Evolutionary conservation across 2,113 vertebrate genomes (phyloP).

Genomic region (Nyctibius bracteatus): DNA sequence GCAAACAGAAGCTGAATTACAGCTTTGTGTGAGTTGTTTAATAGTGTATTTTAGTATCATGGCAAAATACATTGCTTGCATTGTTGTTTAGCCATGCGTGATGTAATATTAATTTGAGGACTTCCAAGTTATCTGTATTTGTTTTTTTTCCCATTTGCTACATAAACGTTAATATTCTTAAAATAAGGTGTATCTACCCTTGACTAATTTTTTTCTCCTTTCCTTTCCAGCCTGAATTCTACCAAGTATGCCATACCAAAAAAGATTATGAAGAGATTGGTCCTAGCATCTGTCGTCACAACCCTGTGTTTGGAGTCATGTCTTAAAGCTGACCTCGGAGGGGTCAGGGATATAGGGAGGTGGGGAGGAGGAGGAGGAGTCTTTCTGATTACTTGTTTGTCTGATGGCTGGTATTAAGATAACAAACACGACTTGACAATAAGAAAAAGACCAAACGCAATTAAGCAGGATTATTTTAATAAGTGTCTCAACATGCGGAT

Average conservation of each 20-base stretch:
- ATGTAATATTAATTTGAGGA: background rate
- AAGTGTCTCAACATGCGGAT: slow-evolving; percentile 79
- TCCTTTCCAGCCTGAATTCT: slow-evolving; percentile 91
- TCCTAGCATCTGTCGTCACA: slow-evolving; percentile 99
- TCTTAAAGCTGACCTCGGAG: slow-evolving; percentile 81
- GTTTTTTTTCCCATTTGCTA: background rate
- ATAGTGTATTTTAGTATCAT: background rate
- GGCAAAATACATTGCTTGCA: background rate
- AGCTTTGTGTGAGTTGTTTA: background rate
- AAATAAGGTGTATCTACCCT: background rate
- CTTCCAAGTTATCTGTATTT: background rate
- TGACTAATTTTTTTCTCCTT: background rate
- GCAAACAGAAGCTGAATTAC: background rate
- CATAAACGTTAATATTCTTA: background rate
- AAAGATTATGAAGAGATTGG: slow-evolving; percentile 99
- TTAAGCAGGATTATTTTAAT: slow-evolving; percentile 81
- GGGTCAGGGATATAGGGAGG: slow-evolving; percentile 63
- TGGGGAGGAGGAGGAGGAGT: slow-evolving; percentile 53
- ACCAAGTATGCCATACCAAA: slow-evolving; percentile 99
- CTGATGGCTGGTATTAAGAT: slow-evolving; percentile 76
- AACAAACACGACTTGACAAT: slow-evolving; percentile 76
- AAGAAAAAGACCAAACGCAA: slow-evolving; percentile 82
- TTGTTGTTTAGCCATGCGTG: background rate
- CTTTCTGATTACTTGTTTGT: slow-evolving; percentile 80
- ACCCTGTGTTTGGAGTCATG: slow-evolving; percentile 99